Base-by-base conservation (phyloP, 1,140 invertebrate species). In the Chelonus insularis region DNA sequence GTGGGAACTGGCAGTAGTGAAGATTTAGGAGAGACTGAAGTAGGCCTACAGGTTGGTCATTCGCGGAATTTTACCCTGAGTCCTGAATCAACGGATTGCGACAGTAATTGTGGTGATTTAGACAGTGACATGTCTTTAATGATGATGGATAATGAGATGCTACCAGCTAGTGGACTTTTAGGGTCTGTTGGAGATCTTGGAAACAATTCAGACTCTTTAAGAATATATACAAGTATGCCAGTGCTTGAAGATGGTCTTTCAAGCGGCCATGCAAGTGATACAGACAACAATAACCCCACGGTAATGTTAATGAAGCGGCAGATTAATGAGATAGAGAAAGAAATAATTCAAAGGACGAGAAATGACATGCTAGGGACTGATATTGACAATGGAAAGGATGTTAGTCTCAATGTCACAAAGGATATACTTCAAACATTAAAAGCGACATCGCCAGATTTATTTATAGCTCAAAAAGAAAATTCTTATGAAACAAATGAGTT, bases 41-140 rank as follows among this genome's bases (percentile, higher is more conserved):
- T 88, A 2, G 86, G 86, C 29, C 71, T 86, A 18, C 85, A 86
- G 74, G 85, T 85, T 16, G 86, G 86, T 1, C 86, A 87, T 59
- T 88, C 86, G 65, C 82, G 89, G 20, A 91, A 91, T 78, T 96
- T 96, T 72, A 95, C 93, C 0, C 83, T 96, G 4, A 97, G 94
- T 20, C 94, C 95, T 1, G 95, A 97, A 82, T 94, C 93, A 45
- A 97, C 94, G n/a, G 95, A 97, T 71, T 96, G 93, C 78, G 94
- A 95, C 75, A 94, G 91, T 67, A 92, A 93, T 71, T 89, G 88
- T 70, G 88, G 88, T 9, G 93, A 95, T 72, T 83, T 94, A 48
- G 92, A 94, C 69, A 94, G 91, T 72, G 88, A 91, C 69, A 85
- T 90, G 48, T 90, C 89, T 16, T 82, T 91, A 60, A 87, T 88